Evolutionary conservation across 2,888 invertebrate species (phyloP), one percentile per base, ranked within the genome.

Genomic region (Reticulitermes lucifugus): DNA sequence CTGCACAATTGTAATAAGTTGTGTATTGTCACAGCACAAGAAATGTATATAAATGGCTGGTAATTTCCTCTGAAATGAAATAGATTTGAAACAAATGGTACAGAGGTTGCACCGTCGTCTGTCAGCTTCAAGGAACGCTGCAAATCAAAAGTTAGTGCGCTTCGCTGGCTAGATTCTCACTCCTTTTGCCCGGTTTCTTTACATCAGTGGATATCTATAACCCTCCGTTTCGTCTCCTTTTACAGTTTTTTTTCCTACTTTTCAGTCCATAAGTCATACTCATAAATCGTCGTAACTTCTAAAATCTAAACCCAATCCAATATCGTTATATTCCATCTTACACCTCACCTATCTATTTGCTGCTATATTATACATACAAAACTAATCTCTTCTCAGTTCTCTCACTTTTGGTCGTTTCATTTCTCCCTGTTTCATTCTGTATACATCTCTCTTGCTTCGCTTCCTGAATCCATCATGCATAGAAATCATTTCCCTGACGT

Each of bases 391-490:
- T 51, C 25, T 25, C 51, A n/a, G 7, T 46, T 25, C 35, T 79
- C 29, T 55, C 25, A 29, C 60, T 35, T 22, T 35, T 81, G 65
- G 81, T 81, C 81, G 60, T 81, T 81, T 81, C 65, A 43, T n/a
- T 35, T 35, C 29, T 79, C 29, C 55, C 79, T 14, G 55, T 59
- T 79, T 25, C 29, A 21, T 41, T 35, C 22, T 80, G 35, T 80
- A 21, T 46, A n/a, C 46, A 46, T 77, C 41, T 43, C 51, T 77
- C 77, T 77, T 77, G 77, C 81, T 70, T 81, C 65, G 70, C 65
- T 81, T 70, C 81, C 81, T 43, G 81, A 81, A 41, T 81, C 46
- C 70, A 81, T 81, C 81, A 81, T 70, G 81, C 65, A 81, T 81
- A 70, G 65, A 81, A 70, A 46, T 65, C 60, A 70, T 81, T 81